Percentiles rank a stretch among this genome's conserved stretches.
phyloP scores from a whole-genome alignment of 1,140 invertebrate species.

The Bursaphelenchus mucronatus region DNA sequence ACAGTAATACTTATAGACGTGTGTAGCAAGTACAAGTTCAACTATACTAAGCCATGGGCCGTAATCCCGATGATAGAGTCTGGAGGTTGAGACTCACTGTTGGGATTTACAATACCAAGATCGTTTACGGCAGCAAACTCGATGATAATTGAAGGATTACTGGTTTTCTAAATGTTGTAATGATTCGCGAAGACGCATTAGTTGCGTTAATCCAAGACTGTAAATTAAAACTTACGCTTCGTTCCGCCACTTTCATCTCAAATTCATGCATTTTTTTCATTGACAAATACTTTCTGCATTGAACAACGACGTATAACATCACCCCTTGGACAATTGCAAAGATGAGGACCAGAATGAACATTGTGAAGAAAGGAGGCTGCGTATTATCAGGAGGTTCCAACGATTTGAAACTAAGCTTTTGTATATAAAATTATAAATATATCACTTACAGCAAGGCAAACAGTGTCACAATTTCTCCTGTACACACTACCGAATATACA shows the following conservation, averaged over 20 bases:
- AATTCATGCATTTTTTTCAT: constrained; percentile 36
- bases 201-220: constrained; percentile 1
- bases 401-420: constrained; percentile 28
- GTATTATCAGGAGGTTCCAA: constrained; percentile 17
- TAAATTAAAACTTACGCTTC: constrained; percentile 37
- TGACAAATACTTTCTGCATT: constrained; percentile 31
- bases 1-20: too few species aligned
- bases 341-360: constrained; percentile 31
- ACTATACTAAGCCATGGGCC: too few species aligned
- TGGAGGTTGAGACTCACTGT: too few species aligned
- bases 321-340: constrained; percentile 32
- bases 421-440: not conserved
- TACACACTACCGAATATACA: constrained; percentile 47
- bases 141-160: too few species aligned
- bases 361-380: constrained; percentile 27
- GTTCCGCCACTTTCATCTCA: constrained; percentile 44
- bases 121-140: too few species aligned
- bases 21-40: too few species aligned
- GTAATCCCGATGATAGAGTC: too few species aligned
- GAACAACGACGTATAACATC: constrained; percentile 22
- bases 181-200: too few species aligned
- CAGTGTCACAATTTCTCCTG: constrained; percentile 31
- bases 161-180: too few species aligned
- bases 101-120: too few species aligned
- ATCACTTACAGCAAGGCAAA: constrained; percentile 37